Evolutionary conservation across 2,888 invertebrate genomes (phyloP).

Genomic region (Nomada ferruginata): DNA sequence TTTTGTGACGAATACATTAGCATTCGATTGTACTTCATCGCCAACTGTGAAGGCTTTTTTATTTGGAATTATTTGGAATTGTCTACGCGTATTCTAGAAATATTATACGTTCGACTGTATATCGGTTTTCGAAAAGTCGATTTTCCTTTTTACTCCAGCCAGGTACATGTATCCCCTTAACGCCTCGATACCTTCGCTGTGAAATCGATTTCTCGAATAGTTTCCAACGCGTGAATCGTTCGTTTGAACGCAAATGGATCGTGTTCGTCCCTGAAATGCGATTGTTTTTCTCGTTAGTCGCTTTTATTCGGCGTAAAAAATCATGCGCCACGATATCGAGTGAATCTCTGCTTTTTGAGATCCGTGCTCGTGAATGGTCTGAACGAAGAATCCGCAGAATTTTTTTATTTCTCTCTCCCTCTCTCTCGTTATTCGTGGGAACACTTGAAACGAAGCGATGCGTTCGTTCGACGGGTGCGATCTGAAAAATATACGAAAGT

Average conservation of each 20-base stretch:
- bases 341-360: not conserved
- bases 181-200: not conserved
- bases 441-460: slow-evolving; percentile 1
- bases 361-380: not conserved
- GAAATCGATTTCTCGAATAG: slow-evolving; percentile 21
- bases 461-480: not conserved
- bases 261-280: slow-evolving; percentile 6
- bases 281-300: slow-evolving; percentile 33
- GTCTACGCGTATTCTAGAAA: too few species aligned
- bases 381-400: too few species aligned
- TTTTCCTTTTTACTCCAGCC: too few species aligned
- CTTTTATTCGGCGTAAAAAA: slow-evolving; percentile 12
- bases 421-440: not conserved
- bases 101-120: too few species aligned
- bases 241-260: slow-evolving; percentile 26
- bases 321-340: not conserved
- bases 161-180: too few species aligned
- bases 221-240: not conserved
- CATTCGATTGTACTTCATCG: too few species aligned
- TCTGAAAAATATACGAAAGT: slow-evolving; percentile 4
- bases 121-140: too few species aligned
- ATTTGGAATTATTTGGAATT: too few species aligned
- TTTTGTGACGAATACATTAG: too few species aligned
- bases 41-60: too few species aligned
- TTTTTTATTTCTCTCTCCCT: too few species aligned